Evolutionary conservation across 2,888 invertebrate species (phyloP).

Genomic region (Podotricha telesiphe): DNA sequence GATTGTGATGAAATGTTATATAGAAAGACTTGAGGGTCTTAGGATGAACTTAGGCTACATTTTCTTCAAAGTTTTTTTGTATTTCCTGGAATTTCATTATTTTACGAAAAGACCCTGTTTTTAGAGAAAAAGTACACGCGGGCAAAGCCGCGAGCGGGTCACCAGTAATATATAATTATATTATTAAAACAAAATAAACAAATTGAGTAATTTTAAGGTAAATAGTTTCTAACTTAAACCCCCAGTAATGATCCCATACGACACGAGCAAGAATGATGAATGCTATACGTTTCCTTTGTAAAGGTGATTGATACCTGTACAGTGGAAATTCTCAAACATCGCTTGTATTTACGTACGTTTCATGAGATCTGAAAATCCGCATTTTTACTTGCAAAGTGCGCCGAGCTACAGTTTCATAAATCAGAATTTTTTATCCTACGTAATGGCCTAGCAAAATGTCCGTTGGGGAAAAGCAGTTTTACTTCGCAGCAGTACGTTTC

Average conservation of each 20-base stretch:
- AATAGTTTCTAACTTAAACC: conserved; percentile 28
- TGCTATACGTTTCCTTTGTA: conserved; percentile 52
- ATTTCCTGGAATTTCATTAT: too few species aligned
- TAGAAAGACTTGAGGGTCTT: too few species aligned
- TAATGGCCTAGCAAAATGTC: conserved; percentile 25
- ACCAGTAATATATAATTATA: neutral
- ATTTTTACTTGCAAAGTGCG: conserved; percentile 21
- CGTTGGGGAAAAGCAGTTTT: conserved; percentile 14
- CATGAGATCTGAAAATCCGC: conserved; percentile 21
- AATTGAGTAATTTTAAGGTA: neutral
- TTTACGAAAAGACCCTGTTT: too few species aligned
- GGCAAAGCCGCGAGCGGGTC: too few species aligned
- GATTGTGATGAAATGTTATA: too few species aligned
- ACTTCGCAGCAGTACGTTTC: too few species aligned
- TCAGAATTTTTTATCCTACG: conserved; percentile 30
- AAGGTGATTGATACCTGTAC: conserved; percentile 53
- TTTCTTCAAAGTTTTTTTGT: too few species aligned
- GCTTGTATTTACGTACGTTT: conserved; percentile 17
- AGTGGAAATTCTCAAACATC: conserved; percentile 31
- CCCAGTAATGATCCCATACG: conserved; percentile 48
- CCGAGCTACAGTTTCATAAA: conserved; percentile 36
- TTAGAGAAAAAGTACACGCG: too few species aligned
- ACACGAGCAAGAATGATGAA: conserved; percentile 53
- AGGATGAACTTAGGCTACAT: too few species aligned
- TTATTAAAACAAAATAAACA: neutral